A percentile compares a stretch with the other conserved stretches of the same genome.
These are phyloP conservation scores for Drosophila helvetica DNA, from an alignment of 2,888 invertebrate species.

Conservation along the genomic window DNA sequence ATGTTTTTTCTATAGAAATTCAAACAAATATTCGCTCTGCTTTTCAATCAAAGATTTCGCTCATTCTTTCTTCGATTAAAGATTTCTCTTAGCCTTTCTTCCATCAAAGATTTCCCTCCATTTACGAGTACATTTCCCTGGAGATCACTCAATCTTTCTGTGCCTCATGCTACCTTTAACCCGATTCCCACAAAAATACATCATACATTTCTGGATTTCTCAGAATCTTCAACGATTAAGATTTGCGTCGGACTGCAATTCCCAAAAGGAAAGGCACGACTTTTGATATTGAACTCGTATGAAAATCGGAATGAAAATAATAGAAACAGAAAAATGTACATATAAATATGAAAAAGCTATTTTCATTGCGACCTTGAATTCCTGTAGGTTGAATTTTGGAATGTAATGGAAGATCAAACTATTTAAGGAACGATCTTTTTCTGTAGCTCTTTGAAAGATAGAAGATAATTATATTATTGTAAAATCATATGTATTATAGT, in stretches of 20 bases:
- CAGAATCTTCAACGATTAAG: conserved; percentile 5
- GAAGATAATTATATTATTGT: no score
- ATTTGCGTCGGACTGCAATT: conserved; percentile 26
- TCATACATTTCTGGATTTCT: neutral
- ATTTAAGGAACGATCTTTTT: no score
- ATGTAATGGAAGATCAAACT: no score
- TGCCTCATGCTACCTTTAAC: conserved; percentile 23
- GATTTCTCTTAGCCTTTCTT: neutral
- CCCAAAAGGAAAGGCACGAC: conserved; percentile 9
- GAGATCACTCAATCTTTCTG: conserved; percentile 1
- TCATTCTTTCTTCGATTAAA: neutral
- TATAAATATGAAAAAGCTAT: neutral
- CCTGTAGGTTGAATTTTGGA: neutral
- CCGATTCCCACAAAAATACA: conserved; percentile 3
- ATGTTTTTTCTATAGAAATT: no score
- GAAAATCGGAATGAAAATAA: neutral
- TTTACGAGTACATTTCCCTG: neutral
- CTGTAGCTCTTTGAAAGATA: no score
- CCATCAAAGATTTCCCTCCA: conserved; percentile 4
- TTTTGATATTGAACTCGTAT: conserved; percentile 2
- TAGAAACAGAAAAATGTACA: neutral
- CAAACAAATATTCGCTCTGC: no score
- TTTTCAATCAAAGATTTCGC: neutral
- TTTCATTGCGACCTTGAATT: neutral
- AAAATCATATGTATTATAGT: no score